Base-by-base conservation (phyloP, 2,888 invertebrate species). In the Parascotia fuliginaria region DNA sequence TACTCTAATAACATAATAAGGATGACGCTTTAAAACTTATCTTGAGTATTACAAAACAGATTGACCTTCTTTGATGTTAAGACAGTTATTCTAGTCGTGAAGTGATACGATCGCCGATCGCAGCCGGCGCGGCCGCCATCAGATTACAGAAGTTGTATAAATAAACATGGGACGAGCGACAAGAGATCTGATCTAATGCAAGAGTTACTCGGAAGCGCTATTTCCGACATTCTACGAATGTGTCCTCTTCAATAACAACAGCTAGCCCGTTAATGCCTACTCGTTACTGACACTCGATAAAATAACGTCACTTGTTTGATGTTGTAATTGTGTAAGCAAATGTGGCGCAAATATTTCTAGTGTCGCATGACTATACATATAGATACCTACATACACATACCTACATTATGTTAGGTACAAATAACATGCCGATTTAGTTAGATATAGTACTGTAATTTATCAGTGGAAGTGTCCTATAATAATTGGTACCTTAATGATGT, bases 131-230 rank as follows among this genome's bases (percentile, higher is more conserved):
- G 62, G 69, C 66, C 70, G 73, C 77, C 79, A 80, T 83, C 81
- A 79, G 79, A 83, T 82, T 78, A 76, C 71, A 70, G 67, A 55
- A 61, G 55, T 57, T 61, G 50, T 65, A 64, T 65, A 65, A 64
- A 65, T 65, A 65, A 65, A 65, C 65, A 60, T 50, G 55, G 64
- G 64, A 70, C 73, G 65, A 70, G 78, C 77, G 84, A 82, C 83
- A 82, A 84, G 79, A 84, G 83, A 87, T 85, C 78, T 76, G 83
- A 87, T 85, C 78, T 76, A 79, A 87, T 82, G 81, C 79, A 81
- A 83, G 80, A 83, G 81, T 83, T 88, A 87, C 89, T 87, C 83
- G 85, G 88, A 89, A 89, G 77, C 77, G 85, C 85, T 89, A 89
- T 88, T 87, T 88, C 86, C 86, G 87, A 85, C 81, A 79, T 88